Evolutionary conservation across 2,113 vertebrate species (phyloP).

Genomic region (Podarcis muralis): DNA sequence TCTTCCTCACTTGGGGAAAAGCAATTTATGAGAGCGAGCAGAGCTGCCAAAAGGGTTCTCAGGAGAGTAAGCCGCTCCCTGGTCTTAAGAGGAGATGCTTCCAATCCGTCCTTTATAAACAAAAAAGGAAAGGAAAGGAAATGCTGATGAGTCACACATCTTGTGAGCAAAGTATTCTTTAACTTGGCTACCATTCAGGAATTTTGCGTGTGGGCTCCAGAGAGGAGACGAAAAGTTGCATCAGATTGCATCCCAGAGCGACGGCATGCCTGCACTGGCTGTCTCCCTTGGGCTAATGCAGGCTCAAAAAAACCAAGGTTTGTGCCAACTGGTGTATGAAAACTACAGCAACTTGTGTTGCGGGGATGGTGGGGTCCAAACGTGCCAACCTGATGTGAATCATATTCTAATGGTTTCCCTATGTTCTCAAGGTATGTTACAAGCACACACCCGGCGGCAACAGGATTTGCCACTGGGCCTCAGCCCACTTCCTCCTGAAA

Average conservation of each 20-base stretch:
- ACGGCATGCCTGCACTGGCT: neutral
- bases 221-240: neutral
- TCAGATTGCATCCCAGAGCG: neutral
- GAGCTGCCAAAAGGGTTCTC: neutral
- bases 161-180: conserved; percentile 17
- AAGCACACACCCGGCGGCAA: neutral
- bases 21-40: neutral
- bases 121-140: neutral
- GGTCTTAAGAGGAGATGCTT: neutral
- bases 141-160: conserved; percentile 11
- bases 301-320: neutral
- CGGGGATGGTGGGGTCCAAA: neutral
- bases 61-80: neutral
- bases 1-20: neutral
- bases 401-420: too few species aligned
- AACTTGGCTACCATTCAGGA: conserved; percentile 18
- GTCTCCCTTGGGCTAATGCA: neutral
- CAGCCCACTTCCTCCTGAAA: neutral
- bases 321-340: neutral
- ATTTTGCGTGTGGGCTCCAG: neutral
- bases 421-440: neutral
- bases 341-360: too few species aligned
- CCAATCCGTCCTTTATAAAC: neutral
- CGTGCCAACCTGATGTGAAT: too few species aligned
- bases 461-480: neutral